Conservation (phyloP, 2,797 vertebrate species). For the Merluccius polli region DNA sequence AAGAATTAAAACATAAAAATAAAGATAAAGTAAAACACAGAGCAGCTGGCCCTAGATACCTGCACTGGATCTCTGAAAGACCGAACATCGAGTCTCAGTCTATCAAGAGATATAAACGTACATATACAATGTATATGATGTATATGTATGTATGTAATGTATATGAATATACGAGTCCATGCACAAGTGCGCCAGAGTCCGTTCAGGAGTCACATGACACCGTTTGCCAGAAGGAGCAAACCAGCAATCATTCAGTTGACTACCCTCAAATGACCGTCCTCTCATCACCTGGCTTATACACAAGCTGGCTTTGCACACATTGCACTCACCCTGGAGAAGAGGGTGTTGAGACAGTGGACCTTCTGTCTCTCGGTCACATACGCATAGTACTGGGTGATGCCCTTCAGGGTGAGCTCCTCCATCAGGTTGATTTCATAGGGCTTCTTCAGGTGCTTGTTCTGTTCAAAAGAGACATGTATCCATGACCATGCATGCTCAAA, state of each 20-base stretch:
- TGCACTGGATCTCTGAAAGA: too few relatives aligned
- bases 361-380: conserved; percentile 76
- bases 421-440: conserved; percentile 78
- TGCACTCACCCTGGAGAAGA: conserved; percentile 69
- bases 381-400: conserved; percentile 76
- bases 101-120: too few relatives aligned
- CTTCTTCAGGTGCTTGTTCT: conserved; percentile 70
- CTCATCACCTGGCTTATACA: neutral
- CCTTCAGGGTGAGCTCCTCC: conserved; percentile 75
- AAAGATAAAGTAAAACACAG: too few relatives aligned
- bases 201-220: neutral
- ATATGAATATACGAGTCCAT: too few relatives aligned
- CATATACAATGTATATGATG: too few relatives aligned
- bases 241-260: neutral
- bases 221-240: neutral
- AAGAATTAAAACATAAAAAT: too few relatives aligned
- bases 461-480: neutral
- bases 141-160: too few relatives aligned
- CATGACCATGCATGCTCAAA: neutral
- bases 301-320: neutral
- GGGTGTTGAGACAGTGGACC: conserved; percentile 76
- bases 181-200: too few relatives aligned
- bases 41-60: too few relatives aligned
- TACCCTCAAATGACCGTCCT: neutral
- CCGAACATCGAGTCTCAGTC: too few relatives aligned